Evolutionary conservation across 1,140 invertebrate species (phyloP), one percentile per base, ranked within the genome.

Genomic region (Chymomyza costata): DNA sequence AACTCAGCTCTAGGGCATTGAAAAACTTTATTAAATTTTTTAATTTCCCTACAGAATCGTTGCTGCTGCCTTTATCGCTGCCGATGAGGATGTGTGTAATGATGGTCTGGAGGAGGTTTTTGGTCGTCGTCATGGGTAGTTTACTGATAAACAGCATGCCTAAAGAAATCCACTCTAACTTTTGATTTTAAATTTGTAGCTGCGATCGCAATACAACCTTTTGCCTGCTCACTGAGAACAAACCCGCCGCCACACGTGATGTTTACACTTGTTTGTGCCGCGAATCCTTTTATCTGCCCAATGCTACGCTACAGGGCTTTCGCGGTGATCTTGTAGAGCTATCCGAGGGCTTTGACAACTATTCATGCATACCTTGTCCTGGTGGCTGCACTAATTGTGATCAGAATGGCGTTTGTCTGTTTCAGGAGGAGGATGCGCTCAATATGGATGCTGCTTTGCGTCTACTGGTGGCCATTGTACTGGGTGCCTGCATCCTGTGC

Each of bases 401-500:
- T 39, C 76, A 85, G 51, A 87, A 88, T 38, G 86, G 87, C 17
- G 85, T 87, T 3, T 91, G 90, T 68, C 82, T 87, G 30, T 86
- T 87, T 39, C 66, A 80, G 43, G 78, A 85, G 44, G 63, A 78
- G 51, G 84, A 86, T 17, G 51, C 62, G 0, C 53, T 85, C 18
- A 83, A 83, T 1, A 45, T 85, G 35, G 90, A 93, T 67, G 86
- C 89, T 40, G 87, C 91, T 51, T 68, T 92, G 48, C 89, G 91
- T 18, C 90, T 90, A 1, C 87, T 90, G 25, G 88, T 93, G 18
- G 87, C 94, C 11, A 90, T 90, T 8, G 88, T 93, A 15, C 90
- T 94, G 74, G 89, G 91, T 14, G 89, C 90, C 13, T 93, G 92
- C 82, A 93, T 94, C 84, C 88, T 91, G 6, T 88, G 92, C 32